phyloP scores from a whole-genome alignment of 1,140 invertebrate genomes.

The Aphaenogaster floridana region DNA sequence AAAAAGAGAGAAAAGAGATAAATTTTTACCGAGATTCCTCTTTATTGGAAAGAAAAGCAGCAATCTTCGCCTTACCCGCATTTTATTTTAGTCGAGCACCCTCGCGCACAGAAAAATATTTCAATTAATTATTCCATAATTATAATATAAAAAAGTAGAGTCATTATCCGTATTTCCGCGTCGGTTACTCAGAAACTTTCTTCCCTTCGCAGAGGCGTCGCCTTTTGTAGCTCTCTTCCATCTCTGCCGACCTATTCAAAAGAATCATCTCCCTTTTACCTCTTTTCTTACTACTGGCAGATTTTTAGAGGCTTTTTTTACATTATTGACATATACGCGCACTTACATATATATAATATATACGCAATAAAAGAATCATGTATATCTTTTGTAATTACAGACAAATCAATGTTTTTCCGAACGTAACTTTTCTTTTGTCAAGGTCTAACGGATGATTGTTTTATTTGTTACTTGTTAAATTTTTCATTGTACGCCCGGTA shows the following conservation, averaged over 20 bases:
- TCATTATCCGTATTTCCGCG: slow-evolving; percentile 80
- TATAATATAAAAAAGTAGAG: slow-evolving; percentile 81
- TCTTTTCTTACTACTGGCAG: not conserved
- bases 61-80: slow-evolving; percentile 38
- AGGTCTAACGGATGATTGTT: not conserved
- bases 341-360: not conserved
- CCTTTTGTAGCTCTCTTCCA: slow-evolving; percentile 3
- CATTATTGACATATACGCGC: not conserved
- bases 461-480: not conserved
- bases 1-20: not conserved
- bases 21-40: not conserved
- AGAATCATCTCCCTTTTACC: not conserved
- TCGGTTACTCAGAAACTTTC: slow-evolving; percentile 74
- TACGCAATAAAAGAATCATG: slow-evolving; percentile 5
- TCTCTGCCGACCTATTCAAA: slow-evolving; percentile 28
- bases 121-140: slow-evolving; percentile 83
- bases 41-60: slow-evolving; percentile 6
- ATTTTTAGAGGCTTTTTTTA: not conserved
- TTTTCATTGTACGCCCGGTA: not conserved
- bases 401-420: not conserved
- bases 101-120: slow-evolving; percentile 73
- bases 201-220: slow-evolving; percentile 10
- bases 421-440: not conserved
- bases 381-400: not conserved
- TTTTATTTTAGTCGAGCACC: slow-evolving; percentile 78